Conservation (phyloP, 2,888 invertebrate genomes). For the Muschampia plurimacula region DNA sequence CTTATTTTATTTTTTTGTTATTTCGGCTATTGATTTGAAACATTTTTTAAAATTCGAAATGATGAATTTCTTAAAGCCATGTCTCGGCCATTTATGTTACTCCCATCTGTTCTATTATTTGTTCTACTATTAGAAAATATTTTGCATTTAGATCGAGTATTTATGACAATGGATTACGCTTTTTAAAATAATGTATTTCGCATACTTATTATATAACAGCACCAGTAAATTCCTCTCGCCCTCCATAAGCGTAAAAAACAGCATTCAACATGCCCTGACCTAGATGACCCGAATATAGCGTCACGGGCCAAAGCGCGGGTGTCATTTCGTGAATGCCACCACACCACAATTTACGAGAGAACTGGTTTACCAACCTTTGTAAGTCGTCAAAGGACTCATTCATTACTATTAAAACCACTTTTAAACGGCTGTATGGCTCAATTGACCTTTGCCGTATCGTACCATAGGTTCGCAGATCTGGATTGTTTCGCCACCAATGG, state of each 20-base stretch:
- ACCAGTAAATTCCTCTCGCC: neutral
- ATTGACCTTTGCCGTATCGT: conserved; percentile 14
- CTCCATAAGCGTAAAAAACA: conserved; percentile 13
- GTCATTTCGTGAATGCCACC: conserved; percentile 49
- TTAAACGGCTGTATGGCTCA: conserved; percentile 14
- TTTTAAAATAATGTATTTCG: neutral
- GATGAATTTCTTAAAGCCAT: too few relatives aligned
- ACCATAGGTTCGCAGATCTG: neutral
- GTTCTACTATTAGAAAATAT: too few relatives aligned
- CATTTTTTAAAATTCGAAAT: too few relatives aligned
- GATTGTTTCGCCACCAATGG: neutral
- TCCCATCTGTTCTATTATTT: too few relatives aligned
- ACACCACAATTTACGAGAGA: conserved; percentile 51
- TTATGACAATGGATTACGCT: neutral
- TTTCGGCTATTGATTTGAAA: too few relatives aligned
- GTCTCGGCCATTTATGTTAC: too few relatives aligned
- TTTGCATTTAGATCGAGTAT: neutral
- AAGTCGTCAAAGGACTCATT: conserved; percentile 23
- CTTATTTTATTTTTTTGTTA: too few relatives aligned
- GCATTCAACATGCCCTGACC: conserved; percentile 40
- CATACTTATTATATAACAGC: neutral
- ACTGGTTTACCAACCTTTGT: conserved; percentile 30
- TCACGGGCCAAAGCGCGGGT: conserved; percentile 53
- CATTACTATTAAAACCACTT: conserved; percentile 19
- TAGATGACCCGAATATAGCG: conserved; percentile 68